Evolutionary conservation across 2,888 invertebrate genomes (phyloP), one percentile per base, ranked within the genome.

Genomic region (Malthinus flaveolus): DNA sequence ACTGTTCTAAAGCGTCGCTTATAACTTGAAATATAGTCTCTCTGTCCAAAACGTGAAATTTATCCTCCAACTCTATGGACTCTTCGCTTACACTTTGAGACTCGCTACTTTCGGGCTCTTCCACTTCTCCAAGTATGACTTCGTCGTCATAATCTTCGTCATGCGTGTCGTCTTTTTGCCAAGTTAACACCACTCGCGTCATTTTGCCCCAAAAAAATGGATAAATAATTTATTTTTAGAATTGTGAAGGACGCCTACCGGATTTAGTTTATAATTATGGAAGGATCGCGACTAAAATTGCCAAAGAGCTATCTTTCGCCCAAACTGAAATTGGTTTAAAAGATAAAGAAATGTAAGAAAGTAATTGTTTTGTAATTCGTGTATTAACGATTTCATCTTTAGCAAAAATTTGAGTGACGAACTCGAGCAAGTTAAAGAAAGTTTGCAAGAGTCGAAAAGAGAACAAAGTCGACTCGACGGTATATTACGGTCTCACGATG

Each of bases 281-380:
- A 49, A 61, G 67, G 5, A 71, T 66, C 47, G 69, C 74, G 7
- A 73, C 70, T 54, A 72, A 73, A 52, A 49, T 74, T 32, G 57
- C 62, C 5, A 70, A 67, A 32, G 71, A 72, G 54, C 51, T 75
- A 23, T 31, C 67, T 4, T 60, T 54, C 3, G 23, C 61, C 10
- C 53, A 69, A 12, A 68, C 61, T 10, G 63, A 73, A 49, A 47
- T 65, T 1, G 44, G 46, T 10, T 13, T 64, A 7, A 69, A 68
- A 51, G 67, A 69, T 9, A 68, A 71, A 54, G 73, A 75, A 50
- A 68, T 69, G 75, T 73, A 68, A 64, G 68, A 61, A 36, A 7
- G 32, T 10, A 15, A 8, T 12, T 31, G 32, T 15, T 42, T 33
- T 12, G 12, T 8, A 15, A 23, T 15, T 37, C 11, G 9, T 13